Evolutionary conservation across 2,113 vertebrate genomes (phyloP).

Genomic region (Gymnogyps californianus): DNA sequence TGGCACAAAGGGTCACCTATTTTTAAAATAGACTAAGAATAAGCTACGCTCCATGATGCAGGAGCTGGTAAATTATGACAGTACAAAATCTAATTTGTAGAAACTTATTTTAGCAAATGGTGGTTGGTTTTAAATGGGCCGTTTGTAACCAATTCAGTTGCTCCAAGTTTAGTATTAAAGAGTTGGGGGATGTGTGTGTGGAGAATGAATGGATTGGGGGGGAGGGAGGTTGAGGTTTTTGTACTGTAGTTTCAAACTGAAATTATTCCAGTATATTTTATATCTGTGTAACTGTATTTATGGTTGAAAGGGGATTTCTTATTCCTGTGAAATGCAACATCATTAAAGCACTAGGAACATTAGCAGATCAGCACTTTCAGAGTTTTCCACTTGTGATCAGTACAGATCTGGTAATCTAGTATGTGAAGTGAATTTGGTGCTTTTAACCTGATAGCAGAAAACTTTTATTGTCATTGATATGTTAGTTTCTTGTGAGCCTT

Average conservation of each 20-base stretch:
- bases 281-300: constrained; percentile 58
- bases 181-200: neutral
- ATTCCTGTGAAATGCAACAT: constrained; percentile 15
- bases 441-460: constrained; percentile 58
- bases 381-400: constrained; percentile 51
- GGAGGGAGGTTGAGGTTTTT: neutral
- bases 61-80: constrained; percentile 59
- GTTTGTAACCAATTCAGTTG: constrained; percentile 48
- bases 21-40: constrained; percentile 77
- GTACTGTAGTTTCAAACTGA: constrained; percentile 51
- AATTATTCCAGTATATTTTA: constrained; percentile 64
- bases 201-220: constrained; percentile 11
- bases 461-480: constrained; percentile 37
- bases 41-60: constrained; percentile 66
- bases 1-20: constrained; percentile 68
- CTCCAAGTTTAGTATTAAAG: constrained; percentile 25
- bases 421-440: constrained; percentile 60
- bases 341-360: constrained; percentile 13
- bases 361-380: constrained; percentile 48
- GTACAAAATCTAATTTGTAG: constrained; percentile 48
- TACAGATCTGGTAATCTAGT: constrained; percentile 42
- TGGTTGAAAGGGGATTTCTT: constrained; percentile 26
- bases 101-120: constrained; percentile 60
- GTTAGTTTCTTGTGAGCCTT: constrained; percentile 70
- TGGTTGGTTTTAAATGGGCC: constrained; percentile 6